Evolutionary conservation across 2,888 invertebrate species (phyloP), one percentile per base, ranked within the genome.

Genomic region (Thelaira solivaga): DNA sequence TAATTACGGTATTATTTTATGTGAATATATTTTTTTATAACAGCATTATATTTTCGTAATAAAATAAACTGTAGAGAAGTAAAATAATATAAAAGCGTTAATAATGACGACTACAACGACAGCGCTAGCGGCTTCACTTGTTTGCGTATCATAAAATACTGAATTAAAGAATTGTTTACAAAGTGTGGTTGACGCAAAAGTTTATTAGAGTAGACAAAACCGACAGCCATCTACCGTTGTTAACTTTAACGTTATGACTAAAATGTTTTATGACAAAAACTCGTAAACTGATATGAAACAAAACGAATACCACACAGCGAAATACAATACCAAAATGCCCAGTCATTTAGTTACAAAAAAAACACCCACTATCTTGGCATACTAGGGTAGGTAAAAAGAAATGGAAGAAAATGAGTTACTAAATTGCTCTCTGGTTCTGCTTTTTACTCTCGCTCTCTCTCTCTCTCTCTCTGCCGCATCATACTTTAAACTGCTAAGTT

Each of bases 201-300:
- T 64, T 76, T 76, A 43, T 47, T 22, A 18, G 39, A 24, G 53
- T 61, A 16, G 13, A 51, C 13, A 41, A 62, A 81, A 80, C 80
- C 78, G 83, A 81, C 80, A 82, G 76, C 81, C 81, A 76, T 81
- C 73, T 81, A 75, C 80, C 79, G 80, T 74, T 81, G 80, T 82
- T 81, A 82, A 80, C 81, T 61, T 65, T 49, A 59, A 26, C 64
- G 68, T 59, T 76, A 65, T 71, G 75, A 68, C 81, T 78, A 73
- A 78, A 72, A 31, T 59, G 22, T 45, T 43, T 10, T 16, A 20
- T 61, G 74, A 74, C 74, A 74, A 78, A 74, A 69, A 64, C 78
- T 78, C 69, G 78, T 74, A 74, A 69, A 69, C 31, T 69, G 29
- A 11, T 13, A 59, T 61, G 29, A 39, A 55, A 36, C 57, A 61